These are phyloP conservation scores for Rhodeus uyekii DNA, from an alignment of 2,797 vertebrate genomes.

Conservation along the genomic window DNA sequence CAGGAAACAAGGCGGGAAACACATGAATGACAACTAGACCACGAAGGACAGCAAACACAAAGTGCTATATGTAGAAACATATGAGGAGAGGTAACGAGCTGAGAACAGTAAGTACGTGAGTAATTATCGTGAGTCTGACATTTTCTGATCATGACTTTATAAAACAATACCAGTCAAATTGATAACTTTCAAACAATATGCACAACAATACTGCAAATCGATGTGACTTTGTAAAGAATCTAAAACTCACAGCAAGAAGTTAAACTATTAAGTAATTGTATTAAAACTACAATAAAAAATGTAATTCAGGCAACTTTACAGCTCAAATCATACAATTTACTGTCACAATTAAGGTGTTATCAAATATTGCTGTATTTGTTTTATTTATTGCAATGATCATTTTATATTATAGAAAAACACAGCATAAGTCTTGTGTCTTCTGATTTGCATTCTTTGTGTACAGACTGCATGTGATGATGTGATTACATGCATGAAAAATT, in stretches of 20 bases:
- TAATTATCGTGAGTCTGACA: neutral
- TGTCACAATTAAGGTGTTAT: neutral
- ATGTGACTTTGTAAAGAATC: neutral
- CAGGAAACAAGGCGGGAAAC: too few relatives aligned
- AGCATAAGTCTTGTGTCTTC: neutral
- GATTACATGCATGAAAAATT: conserved; percentile 25
- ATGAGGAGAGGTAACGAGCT: too few relatives aligned
- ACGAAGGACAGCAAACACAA: too few relatives aligned
- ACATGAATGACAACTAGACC: too few relatives aligned
- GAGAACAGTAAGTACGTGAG: too few relatives aligned
- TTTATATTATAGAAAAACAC: neutral
- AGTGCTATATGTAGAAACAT: too few relatives aligned
- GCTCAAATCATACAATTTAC: neutral
- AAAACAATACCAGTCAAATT: neutral
- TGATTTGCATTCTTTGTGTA: neutral
- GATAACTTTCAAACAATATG: neutral
- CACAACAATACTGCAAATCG: neutral
- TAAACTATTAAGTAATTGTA: neutral
- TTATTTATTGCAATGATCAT: neutral
- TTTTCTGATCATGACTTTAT: neutral
- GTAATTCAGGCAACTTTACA: neutral
- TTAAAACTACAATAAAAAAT: neutral
- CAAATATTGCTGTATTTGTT: neutral
- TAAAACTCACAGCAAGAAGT: neutral
- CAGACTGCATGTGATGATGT: neutral